Conservation (phyloP, 2,113 vertebrate species). For the Fulmarus glacialis region DNA sequence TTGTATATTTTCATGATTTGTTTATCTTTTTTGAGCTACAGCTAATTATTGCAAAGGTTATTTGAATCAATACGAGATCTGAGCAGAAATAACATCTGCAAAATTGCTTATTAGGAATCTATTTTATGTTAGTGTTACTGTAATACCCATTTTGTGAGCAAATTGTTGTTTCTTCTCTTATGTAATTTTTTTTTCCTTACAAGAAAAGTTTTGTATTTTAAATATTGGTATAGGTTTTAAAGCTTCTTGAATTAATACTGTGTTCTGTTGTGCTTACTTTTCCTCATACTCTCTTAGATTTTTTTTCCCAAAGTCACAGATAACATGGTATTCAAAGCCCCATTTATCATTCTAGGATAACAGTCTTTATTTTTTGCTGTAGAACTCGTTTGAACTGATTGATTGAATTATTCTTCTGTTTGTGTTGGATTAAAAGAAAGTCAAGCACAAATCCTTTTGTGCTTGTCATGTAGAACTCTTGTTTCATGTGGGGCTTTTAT, state of each 20-base stretch:
- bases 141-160: constrained; percentile 65
- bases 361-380: constrained; percentile 12
- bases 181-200: constrained; percentile 28
- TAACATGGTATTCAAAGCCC: constrained; percentile 4
- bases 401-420: constrained; percentile 47
- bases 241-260: constrained; percentile 25
- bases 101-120: constrained; percentile 73
- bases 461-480: background rate
- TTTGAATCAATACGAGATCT: constrained; percentile 56
- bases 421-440: constrained; percentile 50
- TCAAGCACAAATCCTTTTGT: constrained; percentile 21
- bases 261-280: constrained; percentile 27
- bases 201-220: constrained; percentile 47
- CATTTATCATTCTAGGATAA: constrained; percentile 36
- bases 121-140: constrained; percentile 57
- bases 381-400: constrained; percentile 33
- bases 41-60: constrained; percentile 75
- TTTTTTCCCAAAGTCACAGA: background rate
- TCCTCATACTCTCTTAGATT: background rate
- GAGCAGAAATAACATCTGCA: constrained; percentile 74
- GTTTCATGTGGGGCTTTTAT: constrained; percentile 21
- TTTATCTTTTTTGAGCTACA: constrained; percentile 72
- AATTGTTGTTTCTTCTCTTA: constrained; percentile 52
- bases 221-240: constrained; percentile 1
- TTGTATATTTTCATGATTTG: constrained; percentile 81